These are phyloP conservation scores for Apaloderma vittatum DNA, from an alignment of 2,113 vertebrate species.

Conservation along the genomic window DNA sequence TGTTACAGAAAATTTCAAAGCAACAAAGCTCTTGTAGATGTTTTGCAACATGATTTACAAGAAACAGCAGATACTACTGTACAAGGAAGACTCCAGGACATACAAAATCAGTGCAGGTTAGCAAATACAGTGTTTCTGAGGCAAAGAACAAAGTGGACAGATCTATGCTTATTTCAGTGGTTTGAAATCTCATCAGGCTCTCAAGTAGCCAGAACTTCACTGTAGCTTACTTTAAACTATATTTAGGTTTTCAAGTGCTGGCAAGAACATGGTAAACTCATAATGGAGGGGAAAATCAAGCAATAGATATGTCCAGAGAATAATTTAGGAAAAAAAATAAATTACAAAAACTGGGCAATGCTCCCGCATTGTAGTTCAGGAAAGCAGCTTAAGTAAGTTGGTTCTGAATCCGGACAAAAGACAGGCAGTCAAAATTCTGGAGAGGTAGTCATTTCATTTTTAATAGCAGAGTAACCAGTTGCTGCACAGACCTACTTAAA, in stretches of 20 bases:
- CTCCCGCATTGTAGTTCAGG: neutral
- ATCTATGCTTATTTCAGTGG: neutral
- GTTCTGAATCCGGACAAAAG: neutral
- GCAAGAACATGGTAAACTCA: neutral
- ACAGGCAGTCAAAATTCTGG: neutral
- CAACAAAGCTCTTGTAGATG: neutral
- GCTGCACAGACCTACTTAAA: neutral
- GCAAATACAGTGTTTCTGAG: neutral
- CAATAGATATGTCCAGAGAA: neutral
- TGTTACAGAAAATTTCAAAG: neutral
- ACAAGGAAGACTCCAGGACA: neutral
- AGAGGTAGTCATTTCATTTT: neutral
- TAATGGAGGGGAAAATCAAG: neutral
- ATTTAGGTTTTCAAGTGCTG: neutral
- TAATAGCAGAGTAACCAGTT: neutral
- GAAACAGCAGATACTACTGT: neutral
- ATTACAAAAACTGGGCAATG: neutral
- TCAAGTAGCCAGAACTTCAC: neutral
- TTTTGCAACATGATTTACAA: neutral
- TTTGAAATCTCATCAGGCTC: neutral
- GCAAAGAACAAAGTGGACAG: neutral
- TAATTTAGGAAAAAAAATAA: neutral
- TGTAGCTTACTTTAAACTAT: neutral
- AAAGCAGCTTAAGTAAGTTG: neutral
- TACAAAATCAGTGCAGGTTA: neutral